Conservation (phyloP, 1,140 invertebrate species). For the Neodiprion virginianus region DNA sequence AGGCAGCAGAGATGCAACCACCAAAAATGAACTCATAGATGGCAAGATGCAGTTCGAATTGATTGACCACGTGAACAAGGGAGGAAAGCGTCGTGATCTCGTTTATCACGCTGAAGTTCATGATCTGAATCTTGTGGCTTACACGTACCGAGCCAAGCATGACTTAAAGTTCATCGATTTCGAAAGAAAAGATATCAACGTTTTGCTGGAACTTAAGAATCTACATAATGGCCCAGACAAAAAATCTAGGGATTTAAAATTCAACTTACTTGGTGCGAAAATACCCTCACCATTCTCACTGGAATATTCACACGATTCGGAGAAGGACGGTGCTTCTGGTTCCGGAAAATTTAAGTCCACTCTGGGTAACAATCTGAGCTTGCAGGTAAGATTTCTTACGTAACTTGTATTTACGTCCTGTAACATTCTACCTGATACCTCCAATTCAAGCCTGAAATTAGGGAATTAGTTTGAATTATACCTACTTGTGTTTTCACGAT, state of each 20-base stretch:
- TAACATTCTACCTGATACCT: background rate
- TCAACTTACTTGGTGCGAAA: slow-evolving; percentile 48
- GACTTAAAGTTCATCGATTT: slow-evolving; percentile 47
- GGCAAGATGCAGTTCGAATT: slow-evolving; percentile 57
- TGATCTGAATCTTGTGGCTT: slow-evolving; percentile 49
- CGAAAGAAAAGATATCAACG: slow-evolving; percentile 47
- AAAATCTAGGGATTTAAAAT: slow-evolving; percentile 32
- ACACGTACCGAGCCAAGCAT: slow-evolving; percentile 51
- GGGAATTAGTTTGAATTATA: slow-evolving; percentile 29
- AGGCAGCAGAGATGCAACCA: slow-evolving; percentile 53
- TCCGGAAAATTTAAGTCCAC: slow-evolving; percentile 38
- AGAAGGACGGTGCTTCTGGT: slow-evolving; percentile 9
- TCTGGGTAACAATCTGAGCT: slow-evolving; percentile 38
- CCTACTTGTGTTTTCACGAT: slow-evolving; percentile 24
- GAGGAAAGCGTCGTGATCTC: slow-evolving; percentile 58
- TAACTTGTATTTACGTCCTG: too few species aligned
- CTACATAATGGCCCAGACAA: slow-evolving; percentile 38
- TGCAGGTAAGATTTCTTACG: slow-evolving; percentile 36
- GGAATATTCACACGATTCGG: slow-evolving; percentile 25
- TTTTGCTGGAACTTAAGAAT: slow-evolving; percentile 40
- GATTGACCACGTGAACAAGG: slow-evolving; percentile 62
- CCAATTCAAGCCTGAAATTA: slow-evolving; percentile 36
- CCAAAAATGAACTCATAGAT: slow-evolving; percentile 54
- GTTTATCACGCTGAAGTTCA: slow-evolving; percentile 47
- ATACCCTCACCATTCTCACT: slow-evolving; percentile 49